These are phyloP conservation scores for Tillus elongatus DNA, from an alignment of 2,888 invertebrate genomes.

Conservation along the genomic window DNA sequence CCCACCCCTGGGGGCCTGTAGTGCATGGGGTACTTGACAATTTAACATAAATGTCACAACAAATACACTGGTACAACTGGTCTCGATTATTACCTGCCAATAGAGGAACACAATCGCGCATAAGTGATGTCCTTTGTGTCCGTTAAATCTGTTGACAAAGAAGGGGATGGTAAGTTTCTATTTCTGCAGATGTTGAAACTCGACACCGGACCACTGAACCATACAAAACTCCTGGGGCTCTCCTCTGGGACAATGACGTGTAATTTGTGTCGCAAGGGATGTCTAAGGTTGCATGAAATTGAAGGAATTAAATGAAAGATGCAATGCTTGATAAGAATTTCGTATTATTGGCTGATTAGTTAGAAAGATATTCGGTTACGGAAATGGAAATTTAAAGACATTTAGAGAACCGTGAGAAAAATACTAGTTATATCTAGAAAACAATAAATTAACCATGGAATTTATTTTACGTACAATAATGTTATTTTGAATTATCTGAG, in stretches of 20 bases:
- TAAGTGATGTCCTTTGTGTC: constrained; percentile 32
- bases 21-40: too few relatives aligned
- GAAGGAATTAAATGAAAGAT: constrained; percentile 31
- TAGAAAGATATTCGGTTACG: too few relatives aligned
- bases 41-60: constrained; percentile 35
- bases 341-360: constrained; percentile 7
- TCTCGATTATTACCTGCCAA: constrained; percentile 38
- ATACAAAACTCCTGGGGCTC: constrained; percentile 24
- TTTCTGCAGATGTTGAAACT: constrained; percentile 36
- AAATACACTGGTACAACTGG: constrained; percentile 30
- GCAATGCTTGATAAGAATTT: constrained; percentile 29
- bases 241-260: constrained; percentile 26
- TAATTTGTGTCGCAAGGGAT: constrained; percentile 30
- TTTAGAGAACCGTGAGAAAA: too few relatives aligned
- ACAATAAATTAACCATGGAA: too few relatives aligned
- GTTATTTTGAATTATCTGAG: too few relatives aligned
- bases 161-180: constrained; percentile 26
- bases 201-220: constrained; percentile 29
- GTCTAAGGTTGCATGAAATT: constrained; percentile 30
- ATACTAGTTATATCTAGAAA: too few relatives aligned
- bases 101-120: constrained; percentile 30
- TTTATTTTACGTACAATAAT: too few relatives aligned
- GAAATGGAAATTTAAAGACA: too few relatives aligned
- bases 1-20: too few relatives aligned
- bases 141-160: constrained; percentile 31